Conservation (phyloP, 2,888 invertebrate species). For the Gerris lacustris region DNA sequence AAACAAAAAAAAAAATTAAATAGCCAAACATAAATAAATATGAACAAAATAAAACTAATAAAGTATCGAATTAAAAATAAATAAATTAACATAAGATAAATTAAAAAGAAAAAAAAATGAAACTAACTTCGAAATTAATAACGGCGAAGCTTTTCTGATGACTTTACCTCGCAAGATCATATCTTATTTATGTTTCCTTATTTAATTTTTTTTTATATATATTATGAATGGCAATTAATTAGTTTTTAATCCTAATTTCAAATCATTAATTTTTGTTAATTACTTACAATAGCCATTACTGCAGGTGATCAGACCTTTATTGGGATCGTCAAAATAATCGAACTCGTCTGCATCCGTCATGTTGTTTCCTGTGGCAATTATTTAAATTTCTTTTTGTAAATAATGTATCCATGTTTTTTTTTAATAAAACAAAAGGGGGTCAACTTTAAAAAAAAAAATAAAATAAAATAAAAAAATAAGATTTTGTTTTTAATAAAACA, state of each 20-base stretch:
- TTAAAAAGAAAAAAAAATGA: not conserved
- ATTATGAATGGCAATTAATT: too few species aligned
- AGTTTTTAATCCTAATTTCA: too few species aligned
- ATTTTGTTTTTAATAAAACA: too few species aligned
- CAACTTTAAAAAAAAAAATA: too few species aligned
- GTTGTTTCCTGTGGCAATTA: not conserved
- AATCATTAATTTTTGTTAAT: not conserved
- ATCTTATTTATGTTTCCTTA: not conserved
- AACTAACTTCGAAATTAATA: too few species aligned
- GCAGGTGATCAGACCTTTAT: not conserved
- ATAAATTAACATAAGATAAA: not conserved
- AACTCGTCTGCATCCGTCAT: not conserved
- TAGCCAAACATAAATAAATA: slow-evolving; percentile 7
- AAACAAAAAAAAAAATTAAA: not conserved
- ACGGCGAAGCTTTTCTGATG: too few species aligned
- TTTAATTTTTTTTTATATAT: not conserved
- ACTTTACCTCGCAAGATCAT: not conserved
- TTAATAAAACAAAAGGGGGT: too few species aligned
- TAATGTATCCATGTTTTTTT: too few species aligned
- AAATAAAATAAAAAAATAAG: too few species aligned
- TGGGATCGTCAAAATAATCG: not conserved
- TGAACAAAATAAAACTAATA: slow-evolving; percentile 2
- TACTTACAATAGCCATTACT: not conserved
- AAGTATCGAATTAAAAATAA: slow-evolving; percentile 6
- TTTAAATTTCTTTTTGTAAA: too few species aligned